These are phyloP conservation scores for Drosophila parthenogenetica DNA, from an alignment of 2,888 invertebrate genomes.

Conservation along the genomic window DNA sequence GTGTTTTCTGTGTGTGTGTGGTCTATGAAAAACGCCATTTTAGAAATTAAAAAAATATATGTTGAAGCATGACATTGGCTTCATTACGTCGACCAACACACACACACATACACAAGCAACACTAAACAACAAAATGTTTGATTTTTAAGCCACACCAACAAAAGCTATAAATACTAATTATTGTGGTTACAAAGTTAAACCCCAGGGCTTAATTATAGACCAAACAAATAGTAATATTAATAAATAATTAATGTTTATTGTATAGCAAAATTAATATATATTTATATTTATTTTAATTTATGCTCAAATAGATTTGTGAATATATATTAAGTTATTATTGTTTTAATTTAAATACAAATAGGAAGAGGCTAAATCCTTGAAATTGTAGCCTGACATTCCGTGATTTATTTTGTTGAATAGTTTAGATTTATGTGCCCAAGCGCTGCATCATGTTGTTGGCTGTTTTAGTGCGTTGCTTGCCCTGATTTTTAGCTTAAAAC, in stretches of 20 bases:
- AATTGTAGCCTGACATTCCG: conserved; percentile 5
- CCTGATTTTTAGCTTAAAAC: conserved; percentile 54
- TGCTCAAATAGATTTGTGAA: neutral
- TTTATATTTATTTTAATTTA: conserved; percentile 3
- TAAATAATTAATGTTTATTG: conserved; percentile 12
- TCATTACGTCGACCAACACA: conserved; percentile 46
- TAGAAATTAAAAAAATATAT: conserved; percentile 68
- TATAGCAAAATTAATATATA: neutral
- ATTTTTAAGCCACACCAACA: neutral
- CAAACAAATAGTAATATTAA: neutral
- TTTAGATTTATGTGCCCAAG: conserved; percentile 39
- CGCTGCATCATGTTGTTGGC: conserved; percentile 38
- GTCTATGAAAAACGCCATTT: conserved; percentile 55
- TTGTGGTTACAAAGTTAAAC: neutral
- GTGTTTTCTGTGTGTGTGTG: neutral
- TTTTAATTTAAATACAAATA: conserved; percentile 3
- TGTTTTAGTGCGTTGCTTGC: conserved; percentile 34
- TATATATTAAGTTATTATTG: neutral
- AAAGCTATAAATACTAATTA: neutral
- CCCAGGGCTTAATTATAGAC: neutral
- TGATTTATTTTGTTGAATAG: conserved; percentile 45
- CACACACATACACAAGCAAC: conserved; percentile 5
- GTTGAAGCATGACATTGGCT: conserved; percentile 68
- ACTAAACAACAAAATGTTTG: conserved; percentile 28
- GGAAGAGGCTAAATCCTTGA: neutral